Conservation (phyloP, 2,888 invertebrate genomes). For the Laspeyria flexula region DNA sequence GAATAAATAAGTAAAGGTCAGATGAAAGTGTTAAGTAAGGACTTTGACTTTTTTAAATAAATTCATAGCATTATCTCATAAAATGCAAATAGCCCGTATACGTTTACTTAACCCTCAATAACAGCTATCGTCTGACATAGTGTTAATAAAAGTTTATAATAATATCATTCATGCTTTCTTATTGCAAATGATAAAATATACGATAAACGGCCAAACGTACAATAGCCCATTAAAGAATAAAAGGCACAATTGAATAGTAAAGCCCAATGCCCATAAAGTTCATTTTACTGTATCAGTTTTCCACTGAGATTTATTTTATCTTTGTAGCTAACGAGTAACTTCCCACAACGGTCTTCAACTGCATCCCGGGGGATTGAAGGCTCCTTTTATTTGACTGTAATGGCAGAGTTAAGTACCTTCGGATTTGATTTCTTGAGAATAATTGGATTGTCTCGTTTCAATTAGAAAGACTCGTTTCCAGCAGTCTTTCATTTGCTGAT, state of each 20-base stretch:
- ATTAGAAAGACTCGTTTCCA: slow-evolving; percentile 32
- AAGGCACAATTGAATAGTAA: slow-evolving; percentile 4
- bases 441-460: slow-evolving; percentile 41
- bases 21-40: too few species aligned
- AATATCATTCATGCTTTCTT: too few species aligned
- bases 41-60: too few species aligned
- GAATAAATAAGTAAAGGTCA: too few species aligned
- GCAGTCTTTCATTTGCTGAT: slow-evolving; percentile 15
- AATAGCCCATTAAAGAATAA: neutral
- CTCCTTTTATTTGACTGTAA: slow-evolving; percentile 42
- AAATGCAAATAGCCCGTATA: too few species aligned
- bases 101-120: too few species aligned
- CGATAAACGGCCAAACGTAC: neutral
- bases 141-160: too few species aligned
- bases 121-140: too few species aligned
- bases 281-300: slow-evolving; percentile 28
- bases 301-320: slow-evolving; percentile 36
- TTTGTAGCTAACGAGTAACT: slow-evolving; percentile 39
- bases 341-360: slow-evolving; percentile 25
- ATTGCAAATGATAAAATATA: too few species aligned
- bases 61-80: too few species aligned
- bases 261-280: slow-evolving; percentile 29
- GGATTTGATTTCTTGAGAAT: slow-evolving; percentile 41
- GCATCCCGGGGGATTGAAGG: slow-evolving; percentile 24
- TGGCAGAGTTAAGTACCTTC: slow-evolving; percentile 38